Base-by-base conservation (phyloP, 2,888 invertebrate species). In the Baccha elongata region DNA sequence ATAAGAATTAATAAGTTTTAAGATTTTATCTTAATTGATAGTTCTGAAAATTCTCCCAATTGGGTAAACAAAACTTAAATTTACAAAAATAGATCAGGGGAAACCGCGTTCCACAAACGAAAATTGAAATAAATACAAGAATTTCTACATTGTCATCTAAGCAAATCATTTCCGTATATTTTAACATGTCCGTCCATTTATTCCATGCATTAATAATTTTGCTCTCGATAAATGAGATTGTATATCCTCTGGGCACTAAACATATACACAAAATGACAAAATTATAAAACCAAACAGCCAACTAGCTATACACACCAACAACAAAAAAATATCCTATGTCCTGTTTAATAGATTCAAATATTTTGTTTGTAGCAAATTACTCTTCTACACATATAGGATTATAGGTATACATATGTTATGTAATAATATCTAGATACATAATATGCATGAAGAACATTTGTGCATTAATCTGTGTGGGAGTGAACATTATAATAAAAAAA, bases 361-460 rank as follows among this genome's bases (percentile, higher is more conserved):
- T 83, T 74, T 85, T 79, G 55, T 73, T 76, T 68, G 78, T 79
- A 42, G 55, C 78, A 81, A 78, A 26, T 26, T 26, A 26, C 26
- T 26, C 3, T 26, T 26, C 26, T 26, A 26, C 6, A 4, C 6
- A 26, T 26, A 6, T 26, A 26, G 3, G 6, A 26, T 26, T 6
- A 26, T 26, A 26, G 3, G 6, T 26, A 26, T 26, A 6, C 26
- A 26, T 26, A 6, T 6, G n/a, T n/a, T n/a, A n/a, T n/a, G n/a
- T n/a, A n/a, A n/a, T n/a, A n/a, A n/a, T n/a, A n/a, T n/a, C n/a
- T n/a, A n/a, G n/a, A n/a, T n/a, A n/a, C n/a, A n/a, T n/a, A n/a
- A 26, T 26, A 26, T 26, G 26, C 26, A 26, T 4, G 3, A 26
- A 26, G 26, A 6, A 26, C 6, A 6, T 6, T 26, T 26, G 3